Conservation (phyloP, 1,140 invertebrate genomes). For the Pogonomyrmex barbatus region DNA sequence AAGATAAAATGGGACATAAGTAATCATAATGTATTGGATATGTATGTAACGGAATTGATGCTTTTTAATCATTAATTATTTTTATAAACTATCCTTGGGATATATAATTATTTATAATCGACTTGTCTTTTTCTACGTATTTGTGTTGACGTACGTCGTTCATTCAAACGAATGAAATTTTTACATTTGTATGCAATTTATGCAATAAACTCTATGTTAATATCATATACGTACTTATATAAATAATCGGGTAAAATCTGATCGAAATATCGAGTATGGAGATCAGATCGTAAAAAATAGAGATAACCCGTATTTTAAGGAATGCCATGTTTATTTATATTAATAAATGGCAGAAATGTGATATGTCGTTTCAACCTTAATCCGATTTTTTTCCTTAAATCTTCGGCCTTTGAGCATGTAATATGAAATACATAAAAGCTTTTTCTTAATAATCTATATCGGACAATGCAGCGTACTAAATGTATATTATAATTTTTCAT, state of each 20-base stretch:
- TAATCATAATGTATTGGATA: slow-evolving; percentile 34
- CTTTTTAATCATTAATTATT: slow-evolving; percentile 31
- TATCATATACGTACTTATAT: slow-evolving; percentile 16
- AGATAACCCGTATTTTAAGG: slow-evolving; percentile 36
- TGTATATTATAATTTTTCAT: not conserved
- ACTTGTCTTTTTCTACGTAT: not conserved
- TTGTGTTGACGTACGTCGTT: not conserved
- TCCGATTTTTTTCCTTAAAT: slow-evolving; percentile 16
- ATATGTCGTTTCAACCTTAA: slow-evolving; percentile 39
- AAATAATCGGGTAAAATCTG: slow-evolving; percentile 47
- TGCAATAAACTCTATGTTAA: slow-evolving; percentile 32
- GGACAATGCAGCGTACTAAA: slow-evolving; percentile 16
- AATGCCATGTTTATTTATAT: slow-evolving; percentile 51
- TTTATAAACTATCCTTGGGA: not conserved
- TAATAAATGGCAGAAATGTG: slow-evolving; percentile 47
- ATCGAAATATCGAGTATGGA: not conserved
- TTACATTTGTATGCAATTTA: not conserved
- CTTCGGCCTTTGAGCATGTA: slow-evolving; percentile 13
- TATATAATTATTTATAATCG: slow-evolving; percentile 19
- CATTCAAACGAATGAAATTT: slow-evolving; percentile 38
- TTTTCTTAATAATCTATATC: not conserved
- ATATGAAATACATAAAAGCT: slow-evolving; percentile 27
- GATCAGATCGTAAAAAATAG: slow-evolving; percentile 55
- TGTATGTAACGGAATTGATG: slow-evolving; percentile 51
- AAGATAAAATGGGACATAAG: slow-evolving; percentile 30